Evolutionary conservation across 2,888 invertebrate species (phyloP).

Genomic region (Lochmaea crataegi): DNA sequence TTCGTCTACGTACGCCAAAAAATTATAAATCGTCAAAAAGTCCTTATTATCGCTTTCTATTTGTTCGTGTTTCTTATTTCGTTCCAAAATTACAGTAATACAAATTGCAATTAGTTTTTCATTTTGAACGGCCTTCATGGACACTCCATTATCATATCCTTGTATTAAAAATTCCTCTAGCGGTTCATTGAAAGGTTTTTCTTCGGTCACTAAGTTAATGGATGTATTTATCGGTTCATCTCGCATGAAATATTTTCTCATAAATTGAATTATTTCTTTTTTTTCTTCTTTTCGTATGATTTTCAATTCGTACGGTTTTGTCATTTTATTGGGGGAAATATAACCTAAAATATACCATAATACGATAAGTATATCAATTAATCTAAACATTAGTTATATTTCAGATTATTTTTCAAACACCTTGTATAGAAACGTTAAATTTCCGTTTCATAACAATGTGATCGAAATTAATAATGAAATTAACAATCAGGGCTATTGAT

Average conservation of each 20-base stretch:
- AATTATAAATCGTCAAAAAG: slow-evolving; percentile 73
- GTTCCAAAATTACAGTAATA: slow-evolving; percentile 54
- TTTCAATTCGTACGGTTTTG: slow-evolving; percentile 62
- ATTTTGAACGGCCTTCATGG: slow-evolving; percentile 71
- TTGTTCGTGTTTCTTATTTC: slow-evolving; percentile 51
- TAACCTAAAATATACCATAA: slow-evolving; percentile 4
- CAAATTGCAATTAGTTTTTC: slow-evolving; percentile 68
- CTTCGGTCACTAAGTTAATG: slow-evolving; percentile 71
- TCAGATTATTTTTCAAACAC: too few relatives aligned
- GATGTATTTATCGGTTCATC: slow-evolving; percentile 78
- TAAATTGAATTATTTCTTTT: slow-evolving; percentile 68
- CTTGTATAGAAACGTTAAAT: too few relatives aligned
- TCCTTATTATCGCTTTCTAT: slow-evolving; percentile 66
- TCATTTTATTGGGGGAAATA: slow-evolving; percentile 10
- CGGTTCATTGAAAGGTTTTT: slow-evolving; percentile 71
- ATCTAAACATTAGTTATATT: too few relatives aligned
- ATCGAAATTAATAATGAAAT: too few relatives aligned
- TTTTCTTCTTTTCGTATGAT: slow-evolving; percentile 65
- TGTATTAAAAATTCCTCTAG: slow-evolving; percentile 73
- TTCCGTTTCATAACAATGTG: too few relatives aligned
- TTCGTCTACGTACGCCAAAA: slow-evolving; percentile 70
- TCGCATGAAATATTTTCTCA: slow-evolving; percentile 74
- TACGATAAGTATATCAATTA: too few relatives aligned
- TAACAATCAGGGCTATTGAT: too few relatives aligned
- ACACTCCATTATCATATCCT: slow-evolving; percentile 70